Evolutionary conservation across 2,797 vertebrate species (phyloP).

Genomic region (Dendrocincla tyrannina): DNA sequence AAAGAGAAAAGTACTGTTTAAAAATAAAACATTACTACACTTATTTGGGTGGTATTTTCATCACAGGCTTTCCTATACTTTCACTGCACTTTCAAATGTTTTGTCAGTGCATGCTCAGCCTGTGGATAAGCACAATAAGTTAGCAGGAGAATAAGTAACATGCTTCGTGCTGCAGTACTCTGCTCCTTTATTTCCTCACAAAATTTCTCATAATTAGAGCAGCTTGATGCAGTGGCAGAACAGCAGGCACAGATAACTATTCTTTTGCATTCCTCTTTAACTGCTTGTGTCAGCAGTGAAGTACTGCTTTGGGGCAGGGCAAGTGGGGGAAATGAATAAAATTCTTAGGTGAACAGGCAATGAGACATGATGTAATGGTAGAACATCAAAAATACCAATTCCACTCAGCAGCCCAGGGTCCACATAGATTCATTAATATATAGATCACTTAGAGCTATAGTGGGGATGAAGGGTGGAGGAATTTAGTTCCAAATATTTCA

Average conservation of each 20-base stretch:
- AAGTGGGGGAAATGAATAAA: neutral
- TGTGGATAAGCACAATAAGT: neutral
- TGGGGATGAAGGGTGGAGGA: neutral
- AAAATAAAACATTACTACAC: neutral
- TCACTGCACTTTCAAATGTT: neutral
- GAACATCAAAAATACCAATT: neutral
- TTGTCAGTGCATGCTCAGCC: neutral
- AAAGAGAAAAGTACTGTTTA: neutral
- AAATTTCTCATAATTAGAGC: neutral
- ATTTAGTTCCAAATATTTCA: neutral
- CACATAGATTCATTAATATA: neutral
- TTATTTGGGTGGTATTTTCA: neutral
- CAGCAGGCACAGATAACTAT: neutral
- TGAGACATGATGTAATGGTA: neutral
- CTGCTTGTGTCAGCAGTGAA: neutral
- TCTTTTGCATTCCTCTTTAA: neutral
- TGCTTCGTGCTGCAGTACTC: neutral
- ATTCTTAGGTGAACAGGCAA: neutral
- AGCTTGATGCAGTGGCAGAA: neutral
- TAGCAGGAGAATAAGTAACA: neutral
- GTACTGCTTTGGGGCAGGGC: neutral
- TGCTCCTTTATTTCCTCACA: neutral
- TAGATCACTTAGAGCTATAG: neutral
- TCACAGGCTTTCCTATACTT: neutral
- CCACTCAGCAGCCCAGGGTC: neutral